A percentile compares a stretch with the other conserved stretches of the same genome.
These are phyloP conservation scores for Habrosyne pyritoides DNA, from an alignment of 2,888 invertebrate species.

Conservation along the genomic window DNA sequence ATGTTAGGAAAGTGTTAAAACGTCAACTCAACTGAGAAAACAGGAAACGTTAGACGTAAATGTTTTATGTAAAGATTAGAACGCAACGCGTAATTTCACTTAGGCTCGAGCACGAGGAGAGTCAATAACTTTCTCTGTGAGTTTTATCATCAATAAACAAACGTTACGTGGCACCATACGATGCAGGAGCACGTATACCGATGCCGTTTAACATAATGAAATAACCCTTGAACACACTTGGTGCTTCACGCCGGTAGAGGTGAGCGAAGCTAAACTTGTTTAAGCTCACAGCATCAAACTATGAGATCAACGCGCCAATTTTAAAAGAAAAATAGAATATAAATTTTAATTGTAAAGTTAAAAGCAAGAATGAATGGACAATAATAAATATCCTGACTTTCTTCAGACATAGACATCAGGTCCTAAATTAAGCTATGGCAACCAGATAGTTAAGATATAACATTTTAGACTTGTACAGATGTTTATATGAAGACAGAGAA, in stretches of 20 bases:
- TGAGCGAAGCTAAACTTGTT: conserved; percentile 11
- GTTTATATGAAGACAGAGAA: too few relatives aligned
- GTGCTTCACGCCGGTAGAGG: conserved; percentile 15
- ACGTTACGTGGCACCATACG: conserved; percentile 10
- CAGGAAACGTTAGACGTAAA: not conserved
- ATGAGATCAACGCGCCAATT: not conserved
- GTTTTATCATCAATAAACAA: conserved; percentile 21
- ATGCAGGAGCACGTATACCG: conserved; percentile 38
- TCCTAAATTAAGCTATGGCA: too few relatives aligned
- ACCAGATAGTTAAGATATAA: too few relatives aligned
- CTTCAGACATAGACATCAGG: too few relatives aligned
- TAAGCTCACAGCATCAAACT: not conserved
- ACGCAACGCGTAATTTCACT: conserved; percentile 2
- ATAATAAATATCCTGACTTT: too few relatives aligned
- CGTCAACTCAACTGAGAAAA: not conserved
- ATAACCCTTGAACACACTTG: conserved; percentile 16
- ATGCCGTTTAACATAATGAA: conserved; percentile 35
- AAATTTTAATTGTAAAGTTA: too few relatives aligned
- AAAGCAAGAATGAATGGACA: too few relatives aligned
- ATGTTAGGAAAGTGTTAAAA: not conserved
- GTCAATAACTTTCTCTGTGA: conserved; percentile 36
- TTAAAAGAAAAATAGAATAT: too few relatives aligned
- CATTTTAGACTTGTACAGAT: too few relatives aligned
- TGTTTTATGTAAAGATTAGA: conserved; percentile 1
- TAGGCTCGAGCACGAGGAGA: conserved; percentile 16